Evolutionary conservation across 2,888 invertebrate genomes (phyloP), one percentile per base, ranked within the genome.

Genomic region (Steromphala cineraria): DNA sequence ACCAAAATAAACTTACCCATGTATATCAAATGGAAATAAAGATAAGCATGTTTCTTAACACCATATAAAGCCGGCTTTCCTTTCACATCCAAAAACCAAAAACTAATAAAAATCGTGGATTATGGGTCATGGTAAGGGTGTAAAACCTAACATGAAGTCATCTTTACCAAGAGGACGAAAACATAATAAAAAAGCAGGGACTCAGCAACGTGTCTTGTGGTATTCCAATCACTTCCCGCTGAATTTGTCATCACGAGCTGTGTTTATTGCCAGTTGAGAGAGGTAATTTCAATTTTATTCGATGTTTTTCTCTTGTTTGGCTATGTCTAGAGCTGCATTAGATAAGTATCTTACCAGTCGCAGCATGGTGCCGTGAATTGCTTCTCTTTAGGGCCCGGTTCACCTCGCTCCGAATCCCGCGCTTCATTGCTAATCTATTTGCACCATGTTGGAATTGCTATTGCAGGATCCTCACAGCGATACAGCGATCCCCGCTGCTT

Each of bases 281-380:
- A 62, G 17, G 62, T 62, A 62, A 62, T 62, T 62, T 62, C 62
- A 62, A 62, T 28, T 62, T 62, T 62, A 62, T 62, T 62, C 62
- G 62, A 62, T 62, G 62, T 62, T 62, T 62, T 62, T n/a, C 28
- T 62, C 62, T 62, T 62, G 62, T 62, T 62, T 62, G 46, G 24
- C 62, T 62, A 62, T 15, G 28, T 13, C 62, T 62, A 28, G 28
- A 62, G 24, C 62, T 62, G 62, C 28, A 28, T 62, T 62, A 62
- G 62, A 62, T 62, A 62, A 62, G 62, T 62, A 62, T 24, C 28
- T 62, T 62, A 62, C 62, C 62, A 62, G 13, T 21, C 62, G 10
- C 28, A 13, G 28, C 17, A 62, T 24, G 28, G 62, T 15, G 15
- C 17, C 62, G 28, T 62, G 4, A 28, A 62, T 24, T 28, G 28